Base-by-base conservation (phyloP, 2,113 vertebrate species). In the Spermophilus dauricus region DNA sequence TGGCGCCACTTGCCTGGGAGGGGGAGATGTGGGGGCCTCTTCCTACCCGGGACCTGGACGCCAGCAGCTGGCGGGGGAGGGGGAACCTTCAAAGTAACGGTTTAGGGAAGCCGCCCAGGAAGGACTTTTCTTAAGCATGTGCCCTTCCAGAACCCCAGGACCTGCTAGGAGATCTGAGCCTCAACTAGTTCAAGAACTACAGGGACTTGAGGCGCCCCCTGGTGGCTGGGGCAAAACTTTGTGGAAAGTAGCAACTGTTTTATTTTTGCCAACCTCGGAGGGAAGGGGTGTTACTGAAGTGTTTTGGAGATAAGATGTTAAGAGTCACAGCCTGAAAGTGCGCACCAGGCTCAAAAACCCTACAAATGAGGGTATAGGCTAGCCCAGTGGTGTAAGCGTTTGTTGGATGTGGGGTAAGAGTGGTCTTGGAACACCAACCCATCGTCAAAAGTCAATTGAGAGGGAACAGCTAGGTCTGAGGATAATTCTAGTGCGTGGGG, bases 191-290 rank as follows among this genome's bases (percentile, higher is more conserved):
- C n/a, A 1, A 48, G 26, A 53, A 67, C 45, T 5, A 51, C n/a
- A 14, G 48, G 56, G 76, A 12, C 34, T 8, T 26, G n/a, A 37
- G 72, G 82, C 97, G 96, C 96, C 97, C 95, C 95, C 97, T 97
- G 48, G 93, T 84, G 97, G 96, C 69, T 5, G 96, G 97, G 97
- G 97, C 89, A 97, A 95, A 97, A 97, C 90, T 90, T 86, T 3
- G 82, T 56, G 58, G 11, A 26, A n/a, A 65, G 89, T 80, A 26
- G 75, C 12, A 63, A 22, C 61, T 11, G 51, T 16, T 96, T 61
- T 76, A 4, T 69, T 70, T 72, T n/a, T 28, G 32, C 42, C n/a
- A 48, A 12, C 34, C 2, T 4, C 0, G 8, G 26, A 53, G 34
- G 4, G 56, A 81, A 67, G 28, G 24, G 61, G 72, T n/a, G 69